phyloP scores from a whole-genome alignment of 1,140 invertebrate genomes.

The Cheumatopsyche charites region DNA sequence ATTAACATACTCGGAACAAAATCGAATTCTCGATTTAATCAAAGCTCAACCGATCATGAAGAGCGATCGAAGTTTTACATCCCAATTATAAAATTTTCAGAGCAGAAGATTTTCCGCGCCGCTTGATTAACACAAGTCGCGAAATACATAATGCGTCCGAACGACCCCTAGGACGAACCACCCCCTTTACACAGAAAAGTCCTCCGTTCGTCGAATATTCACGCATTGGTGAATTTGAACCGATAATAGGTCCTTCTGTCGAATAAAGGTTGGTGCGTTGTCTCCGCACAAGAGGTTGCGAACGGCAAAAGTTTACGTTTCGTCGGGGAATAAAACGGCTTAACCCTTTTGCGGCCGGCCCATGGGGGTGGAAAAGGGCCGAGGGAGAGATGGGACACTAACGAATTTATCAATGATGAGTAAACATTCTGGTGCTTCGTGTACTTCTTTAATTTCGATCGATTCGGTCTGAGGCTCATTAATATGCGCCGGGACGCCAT shows the following conservation, averaged over 20 bases:
- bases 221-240: slow-evolving; percentile 35
- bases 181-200: background rate
- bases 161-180: too few relatives aligned
- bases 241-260: slow-evolving; percentile 30
- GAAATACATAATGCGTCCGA: too few relatives aligned
- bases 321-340: slow-evolving; percentile 35
- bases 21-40: too few relatives aligned
- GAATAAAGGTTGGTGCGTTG: slow-evolving; percentile 34
- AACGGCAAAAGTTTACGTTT: slow-evolving; percentile 33
- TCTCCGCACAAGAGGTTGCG: slow-evolving; percentile 24
- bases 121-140: too few relatives aligned
- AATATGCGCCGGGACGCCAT: slow-evolving; percentile 5
- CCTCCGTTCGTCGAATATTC: slow-evolving; percentile 25
- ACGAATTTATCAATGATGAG: background rate
- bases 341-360: slow-evolving; percentile 34
- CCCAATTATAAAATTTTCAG: too few relatives aligned
- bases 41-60: too few relatives aligned
- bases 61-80: too few relatives aligned
- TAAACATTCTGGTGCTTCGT: background rate
- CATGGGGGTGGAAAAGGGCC: background rate
- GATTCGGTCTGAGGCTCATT: background rate
- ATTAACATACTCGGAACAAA: too few relatives aligned
- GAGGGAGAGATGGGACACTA: too few relatives aligned
- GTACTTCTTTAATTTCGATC: background rate
- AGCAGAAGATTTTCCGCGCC: too few relatives aligned